Base-by-base conservation (phyloP, 1,140 invertebrate genomes). In the Bradynema listronoti region DNA sequence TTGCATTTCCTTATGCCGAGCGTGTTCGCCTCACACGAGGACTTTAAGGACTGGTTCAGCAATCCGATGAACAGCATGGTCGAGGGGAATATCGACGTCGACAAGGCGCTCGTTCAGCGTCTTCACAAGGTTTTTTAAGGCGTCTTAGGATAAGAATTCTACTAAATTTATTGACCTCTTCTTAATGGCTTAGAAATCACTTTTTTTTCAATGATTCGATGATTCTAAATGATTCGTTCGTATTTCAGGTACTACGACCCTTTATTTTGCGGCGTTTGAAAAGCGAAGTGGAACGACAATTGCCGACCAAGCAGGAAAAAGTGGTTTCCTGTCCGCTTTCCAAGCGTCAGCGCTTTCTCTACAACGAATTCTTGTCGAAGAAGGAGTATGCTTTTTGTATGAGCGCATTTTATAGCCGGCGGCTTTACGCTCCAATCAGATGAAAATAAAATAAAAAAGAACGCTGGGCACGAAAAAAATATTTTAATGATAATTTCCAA, bases 1-100 rank as follows among this genome's bases (percentile, higher is more conserved):
- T 95, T 99, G 91, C 94, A 99, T 82, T 99, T 99, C 82, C 84
- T 99, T 6, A 98, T 99, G 95, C 95, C 95, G 42, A 87, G 93
- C 81, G 89, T 99, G 57, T 99, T 99, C 83, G 88, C 92, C 71
- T 97, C 92, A 22, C 93, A 98, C 81, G 83, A 86, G 49, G 91
- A 97, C 80, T 96, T 95, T 81, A 91, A 92, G 79, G 92, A 97
- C 80, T 98, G 94, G 94, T 99, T 99, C 83, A 90, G 89, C 46
- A 94, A 94, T 82, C 93, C 95, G 0, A 87, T 97, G 19, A 91
- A 90, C 53, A 91, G 91, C 54, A 98, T 97, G 89, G 91, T 95
- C 63, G 94, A 96, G 81, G 94, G 92, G 56, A 90, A 87, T 78
- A 86, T 87, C 63, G 91, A 95, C 79, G 91, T 91, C 80, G 94